These are phyloP conservation scores for Enteromius paludinosus DNA, from an alignment of 2,797 vertebrate species.

Conservation along the genomic window DNA sequence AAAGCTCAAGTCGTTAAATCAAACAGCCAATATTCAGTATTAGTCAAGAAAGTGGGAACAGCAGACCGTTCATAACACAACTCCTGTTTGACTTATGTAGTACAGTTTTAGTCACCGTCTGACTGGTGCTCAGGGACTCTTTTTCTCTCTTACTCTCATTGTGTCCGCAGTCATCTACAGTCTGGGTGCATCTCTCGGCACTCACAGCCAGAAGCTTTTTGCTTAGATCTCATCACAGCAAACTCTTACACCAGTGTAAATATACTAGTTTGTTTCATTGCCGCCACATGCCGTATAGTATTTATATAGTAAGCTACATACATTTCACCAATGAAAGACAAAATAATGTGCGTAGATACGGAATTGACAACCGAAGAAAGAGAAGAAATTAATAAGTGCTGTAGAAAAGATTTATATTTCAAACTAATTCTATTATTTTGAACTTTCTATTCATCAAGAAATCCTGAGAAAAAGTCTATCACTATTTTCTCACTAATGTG, in stretches of 20 bases:
- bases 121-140: background rate
- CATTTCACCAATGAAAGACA: background rate
- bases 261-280: slow-evolving; percentile 2
- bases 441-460: background rate
- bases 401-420: background rate
- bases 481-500: too few species aligned
- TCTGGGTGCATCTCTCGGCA: slow-evolving; percentile 29
- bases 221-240: slow-evolving; percentile 7
- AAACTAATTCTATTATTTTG: background rate
- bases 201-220: slow-evolving; percentile 34
- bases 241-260: slow-evolving; percentile 4
- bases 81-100: slow-evolving; percentile 34
- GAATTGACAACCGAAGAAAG: background rate
- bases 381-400: background rate
- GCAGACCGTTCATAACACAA: slow-evolving; percentile 39
- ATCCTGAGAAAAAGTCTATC: background rate
- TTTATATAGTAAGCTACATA: background rate
- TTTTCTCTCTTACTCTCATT: slow-evolving; percentile 33
- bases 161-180: slow-evolving; percentile 36
- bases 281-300: background rate
- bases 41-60: slow-evolving; percentile 10
- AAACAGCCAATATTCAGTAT: background rate
- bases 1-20: background rate
- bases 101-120: background rate
- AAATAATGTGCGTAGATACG: background rate